Percentiles rank a stretch among this genome's conserved stretches.
These are phyloP conservation scores for Saccopteryx bilineata DNA, from an alignment of 2,113 vertebrate genomes.

Conservation along the genomic window DNA sequence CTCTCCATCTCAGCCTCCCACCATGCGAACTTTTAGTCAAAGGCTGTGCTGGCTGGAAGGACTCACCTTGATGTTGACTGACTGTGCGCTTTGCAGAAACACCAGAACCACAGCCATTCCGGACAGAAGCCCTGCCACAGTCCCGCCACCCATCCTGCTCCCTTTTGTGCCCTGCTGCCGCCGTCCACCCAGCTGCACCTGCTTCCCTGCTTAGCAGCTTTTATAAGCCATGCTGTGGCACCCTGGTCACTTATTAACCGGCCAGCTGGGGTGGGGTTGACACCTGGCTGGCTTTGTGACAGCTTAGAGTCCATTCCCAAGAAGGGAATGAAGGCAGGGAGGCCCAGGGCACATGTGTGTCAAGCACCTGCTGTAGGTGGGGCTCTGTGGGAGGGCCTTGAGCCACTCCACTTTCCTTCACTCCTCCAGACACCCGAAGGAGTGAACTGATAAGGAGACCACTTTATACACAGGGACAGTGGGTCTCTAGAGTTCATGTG, in stretches of 20 bases:
- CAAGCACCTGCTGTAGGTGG: accelerated
- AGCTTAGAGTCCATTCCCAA: slow-evolving; percentile 34
- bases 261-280: slow-evolving; percentile 65
- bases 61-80: slow-evolving; percentile 79
- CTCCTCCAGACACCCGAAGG: neutral
- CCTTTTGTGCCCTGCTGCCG: neutral
- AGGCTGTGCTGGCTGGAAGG: neutral
- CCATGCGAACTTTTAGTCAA: neutral
- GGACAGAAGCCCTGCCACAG: neutral
- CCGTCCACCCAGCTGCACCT: neutral
- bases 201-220: neutral
- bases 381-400: neutral
- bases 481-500: neutral
- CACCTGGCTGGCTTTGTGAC: slow-evolving; percentile 62
- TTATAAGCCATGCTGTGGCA: slow-evolving; percentile 66
- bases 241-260: slow-evolving; percentile 79
- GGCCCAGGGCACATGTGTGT: neutral
- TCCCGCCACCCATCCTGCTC: neutral
- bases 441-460: neutral
- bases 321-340: neutral
- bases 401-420: neutral
- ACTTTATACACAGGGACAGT: neutral
- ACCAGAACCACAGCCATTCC: neutral
- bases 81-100: slow-evolving; percentile 63
- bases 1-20: neutral